Evolutionary conservation across 1,140 invertebrate species (phyloP).

Genomic region (Hylyphantes graminicola): DNA sequence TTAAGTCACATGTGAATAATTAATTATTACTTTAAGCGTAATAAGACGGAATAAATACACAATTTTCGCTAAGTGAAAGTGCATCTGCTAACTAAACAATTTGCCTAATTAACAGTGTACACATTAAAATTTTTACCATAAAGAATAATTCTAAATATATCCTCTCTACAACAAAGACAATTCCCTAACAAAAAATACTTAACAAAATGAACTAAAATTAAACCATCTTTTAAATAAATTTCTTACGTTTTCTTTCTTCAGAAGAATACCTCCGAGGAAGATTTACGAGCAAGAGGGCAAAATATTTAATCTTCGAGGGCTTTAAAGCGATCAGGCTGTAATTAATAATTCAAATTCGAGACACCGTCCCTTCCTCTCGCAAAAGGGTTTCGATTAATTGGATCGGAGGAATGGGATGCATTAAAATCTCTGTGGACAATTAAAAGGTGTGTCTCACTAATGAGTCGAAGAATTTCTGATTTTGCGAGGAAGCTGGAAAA

Average conservation of each 20-base stretch:
- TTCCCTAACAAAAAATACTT: no score
- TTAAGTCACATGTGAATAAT: no score
- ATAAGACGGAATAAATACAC: no score
- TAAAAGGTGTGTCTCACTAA: conserved; percentile 52
- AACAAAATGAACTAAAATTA: no score
- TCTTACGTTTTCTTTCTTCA: background rate
- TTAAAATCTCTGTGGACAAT: conserved; percentile 49
- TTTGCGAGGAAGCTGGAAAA: conserved; percentile 17
- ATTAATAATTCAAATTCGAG: conserved; percentile 50
- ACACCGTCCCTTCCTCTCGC: conserved; percentile 15
- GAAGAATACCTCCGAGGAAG: conserved; percentile 1
- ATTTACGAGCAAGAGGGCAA: conserved; percentile 18
- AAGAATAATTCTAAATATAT: no score
- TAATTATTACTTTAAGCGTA: no score
- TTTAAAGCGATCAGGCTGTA: conserved; percentile 39
- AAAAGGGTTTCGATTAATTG: conserved; percentile 25
- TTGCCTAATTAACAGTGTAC: no score
- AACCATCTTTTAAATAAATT: background rate
- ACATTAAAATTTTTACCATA: no score
- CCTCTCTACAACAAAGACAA: no score
- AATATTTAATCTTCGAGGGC: conserved; percentile 36
- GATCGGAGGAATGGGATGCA: conserved; percentile 37
- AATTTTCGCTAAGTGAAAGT: no score
- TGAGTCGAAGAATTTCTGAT: conserved; percentile 45
- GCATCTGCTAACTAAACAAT: no score